These are phyloP conservation scores for Scarus forsteni DNA, from an alignment of 2,797 vertebrate genomes.

Conservation along the genomic window DNA sequence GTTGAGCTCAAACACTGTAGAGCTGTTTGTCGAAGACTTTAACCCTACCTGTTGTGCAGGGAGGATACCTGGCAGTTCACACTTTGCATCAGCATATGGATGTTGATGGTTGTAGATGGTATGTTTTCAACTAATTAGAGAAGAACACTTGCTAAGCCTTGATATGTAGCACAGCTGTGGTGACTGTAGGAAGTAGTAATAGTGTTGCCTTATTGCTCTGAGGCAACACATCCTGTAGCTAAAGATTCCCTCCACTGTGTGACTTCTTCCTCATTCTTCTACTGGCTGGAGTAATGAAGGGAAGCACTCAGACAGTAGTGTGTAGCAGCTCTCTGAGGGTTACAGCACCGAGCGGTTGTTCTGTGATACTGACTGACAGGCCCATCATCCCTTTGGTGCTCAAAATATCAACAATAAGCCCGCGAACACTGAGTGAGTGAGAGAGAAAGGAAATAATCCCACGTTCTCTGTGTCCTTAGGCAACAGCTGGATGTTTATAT, in stretches of 20 bases:
- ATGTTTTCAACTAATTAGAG: too few species aligned
- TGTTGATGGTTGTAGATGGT: too few species aligned
- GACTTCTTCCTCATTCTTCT: slow-evolving; percentile 5
- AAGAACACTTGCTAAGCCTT: too few species aligned
- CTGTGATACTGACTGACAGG: slow-evolving; percentile 44
- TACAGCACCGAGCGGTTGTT: slow-evolving; percentile 22
- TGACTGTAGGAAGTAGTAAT: not conserved
- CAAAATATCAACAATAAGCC: slow-evolving; percentile 40
- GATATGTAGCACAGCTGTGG: too few species aligned
- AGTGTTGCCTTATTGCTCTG: slow-evolving; percentile 12
- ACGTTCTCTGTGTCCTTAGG: slow-evolving; percentile 37
- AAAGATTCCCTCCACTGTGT: slow-evolving; percentile 1
- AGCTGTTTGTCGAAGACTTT: too few species aligned
- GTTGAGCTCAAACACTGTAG: too few species aligned
- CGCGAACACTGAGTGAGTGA: not conserved
- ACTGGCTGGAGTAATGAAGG: slow-evolving; percentile 30
- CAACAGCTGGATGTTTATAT: slow-evolving; percentile 50
- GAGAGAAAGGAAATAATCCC: slow-evolving; percentile 18
- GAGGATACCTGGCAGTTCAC: too few species aligned
- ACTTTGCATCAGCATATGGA: too few species aligned
- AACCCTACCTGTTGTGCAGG: too few species aligned
- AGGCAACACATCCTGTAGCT: not conserved
- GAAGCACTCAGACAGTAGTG: not conserved
- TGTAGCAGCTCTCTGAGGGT: slow-evolving; percentile 22
- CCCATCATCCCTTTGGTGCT: slow-evolving; percentile 32